These are phyloP conservation scores for Pelodiscus sinensis DNA, from an alignment of 2,113 vertebrate genomes.

Conservation along the genomic window DNA sequence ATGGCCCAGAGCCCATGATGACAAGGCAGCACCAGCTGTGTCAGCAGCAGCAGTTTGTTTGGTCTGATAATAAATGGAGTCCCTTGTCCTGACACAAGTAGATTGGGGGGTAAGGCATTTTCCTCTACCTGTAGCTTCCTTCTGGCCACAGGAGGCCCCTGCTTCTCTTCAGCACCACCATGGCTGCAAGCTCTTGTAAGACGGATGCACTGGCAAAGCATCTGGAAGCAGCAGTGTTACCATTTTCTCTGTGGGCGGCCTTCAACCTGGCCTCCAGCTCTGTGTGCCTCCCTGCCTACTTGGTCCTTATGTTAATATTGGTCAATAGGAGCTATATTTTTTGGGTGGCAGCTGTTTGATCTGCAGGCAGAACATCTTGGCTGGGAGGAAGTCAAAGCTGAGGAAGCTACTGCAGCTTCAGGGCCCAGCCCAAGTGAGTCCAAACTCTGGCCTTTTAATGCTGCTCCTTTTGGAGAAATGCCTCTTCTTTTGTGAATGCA, in stretches of 20 bases:
- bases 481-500: neutral
- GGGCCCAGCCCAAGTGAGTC: fast-evolving
- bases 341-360: neutral
- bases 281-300: fast-evolving
- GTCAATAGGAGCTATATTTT: neutral
- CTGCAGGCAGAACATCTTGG: neutral
- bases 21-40: neutral
- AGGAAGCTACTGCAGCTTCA: fast-evolving
- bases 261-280: neutral
- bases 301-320: neutral
- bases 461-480: neutral
- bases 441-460: neutral
- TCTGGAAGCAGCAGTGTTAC: fast-evolving
- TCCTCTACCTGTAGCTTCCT: fast-evolving
- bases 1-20: neutral
- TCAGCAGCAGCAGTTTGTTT: fast-evolving
- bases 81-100: neutral
- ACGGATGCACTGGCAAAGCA: neutral
- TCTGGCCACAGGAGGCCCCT: neutral
- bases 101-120: neutral
- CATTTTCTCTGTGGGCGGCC: neutral
- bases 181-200: neutral
- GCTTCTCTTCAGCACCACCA: neutral
- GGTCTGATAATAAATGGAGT: neutral
- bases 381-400: neutral